Base-by-base conservation (phyloP, 2,113 vertebrate species). In the Aplodontia rufa region DNA sequence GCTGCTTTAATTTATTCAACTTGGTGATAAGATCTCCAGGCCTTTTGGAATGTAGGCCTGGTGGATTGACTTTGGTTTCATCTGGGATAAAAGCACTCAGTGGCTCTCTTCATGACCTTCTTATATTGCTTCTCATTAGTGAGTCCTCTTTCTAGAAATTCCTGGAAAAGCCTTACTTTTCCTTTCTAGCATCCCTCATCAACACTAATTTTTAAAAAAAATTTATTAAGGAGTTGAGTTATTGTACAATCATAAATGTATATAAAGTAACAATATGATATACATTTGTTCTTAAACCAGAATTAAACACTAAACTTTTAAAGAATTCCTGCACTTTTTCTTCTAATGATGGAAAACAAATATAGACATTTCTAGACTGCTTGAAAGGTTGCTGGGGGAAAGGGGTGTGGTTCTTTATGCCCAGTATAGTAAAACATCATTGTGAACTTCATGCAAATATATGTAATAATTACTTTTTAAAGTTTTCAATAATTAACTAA, bases 1-100 rank as follows among this genome's bases (percentile, higher is more conserved):
- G 85, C 78, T 93, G 66, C 60, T 84, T 96, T 87, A 87, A 94
- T 86, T 71, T 95, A 49, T 6, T 94, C 49, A 94, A 74, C 32
- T 49, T 69, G 40, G 37, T 79, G 12, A 87, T 62, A 72, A 37
- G 30, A 88, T 78, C 32, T 74, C 35, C 53, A 79, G 75, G n/a
- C 24, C 8, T 55, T 66, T 72, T 37, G 28, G 5, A 10, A 26
- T 24, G 3, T 5, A 24, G 5, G 26, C 13, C 20, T 2, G 16
- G 5, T 20, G 7, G 19, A 5, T 80, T 74, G 37, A 55, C 35
- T 83, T 82, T 64, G 72, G 45, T 68, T 71, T 92, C 42, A 82
- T 69, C 20, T 68, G 42, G 72, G 87, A 92, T 83, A 60, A 90
- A 96, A 93, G 35, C 49, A 80, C 4, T 20, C 11, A 32, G 53